Base-by-base conservation (phyloP, 2,888 invertebrate genomes). In the Aspidiotus rigidus region DNA sequence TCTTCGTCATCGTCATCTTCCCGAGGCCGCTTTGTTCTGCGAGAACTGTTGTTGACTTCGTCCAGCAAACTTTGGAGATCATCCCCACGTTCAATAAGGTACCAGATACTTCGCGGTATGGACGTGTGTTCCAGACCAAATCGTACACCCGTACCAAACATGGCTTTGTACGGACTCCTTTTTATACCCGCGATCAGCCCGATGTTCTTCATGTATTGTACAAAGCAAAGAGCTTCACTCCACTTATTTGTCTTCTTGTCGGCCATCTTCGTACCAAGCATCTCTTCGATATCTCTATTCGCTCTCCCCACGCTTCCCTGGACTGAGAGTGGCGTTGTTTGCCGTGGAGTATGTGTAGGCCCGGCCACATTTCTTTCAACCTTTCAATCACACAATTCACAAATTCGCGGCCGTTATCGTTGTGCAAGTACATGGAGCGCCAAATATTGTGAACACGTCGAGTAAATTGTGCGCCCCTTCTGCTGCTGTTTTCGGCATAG, bases 401-500 rank as follows among this genome's bases (percentile, higher is more conserved):
- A n/a, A n/a, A n/a, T n/a, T n/a, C n/a, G n/a, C n/a, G n/a, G n/a
- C n/a, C n/a, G n/a, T n/a, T n/a, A n/a, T n/a, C n/a, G n/a, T n/a
- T n/a, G n/a, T n/a, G n/a, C n/a, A n/a, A n/a, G n/a, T n/a, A n/a
- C n/a, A n/a, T n/a, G n/a, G n/a, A n/a, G n/a, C n/a, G n/a, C n/a
- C n/a, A n/a, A n/a, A n/a, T n/a, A n/a, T n/a, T n/a, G n/a, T n/a
- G n/a, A n/a, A n/a, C n/a, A n/a, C n/a, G n/a, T n/a, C n/a, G n/a
- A 42, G 13, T n/a, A 67, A 41, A 15, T 49, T 49, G 57, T 49
- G 9, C n/a, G 56, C 44, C 28, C 15, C 28, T 57, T 54, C 16
- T 16, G 17, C 42, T 28, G 54, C 57, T 39, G 72, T 15, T 73
- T 73, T 55, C 67, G n/a, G n/a, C n/a, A n/a, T n/a, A 8, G 49